These are phyloP conservation scores for Heliocidaris tuberculata DNA, from an alignment of 35 echinoderm and acorn worm genomes.

Conservation along the genomic window DNA sequence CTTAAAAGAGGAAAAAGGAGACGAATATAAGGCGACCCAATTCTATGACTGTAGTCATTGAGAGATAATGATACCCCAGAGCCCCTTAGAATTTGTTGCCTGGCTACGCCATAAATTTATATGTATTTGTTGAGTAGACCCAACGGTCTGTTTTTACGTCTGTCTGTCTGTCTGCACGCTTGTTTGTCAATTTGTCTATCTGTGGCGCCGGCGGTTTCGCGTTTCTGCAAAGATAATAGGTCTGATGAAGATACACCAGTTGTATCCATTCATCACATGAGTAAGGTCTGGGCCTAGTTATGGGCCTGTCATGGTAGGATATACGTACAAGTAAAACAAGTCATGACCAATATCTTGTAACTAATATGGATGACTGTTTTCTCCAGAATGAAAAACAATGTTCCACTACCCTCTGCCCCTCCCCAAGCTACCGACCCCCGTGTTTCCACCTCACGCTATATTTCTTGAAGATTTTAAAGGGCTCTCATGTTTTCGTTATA, in stretches of 20 bases:
- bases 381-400: background rate
- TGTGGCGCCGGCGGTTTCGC: background rate
- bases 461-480: background rate
- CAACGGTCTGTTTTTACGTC: background rate
- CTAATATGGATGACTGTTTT: constrained; percentile 2
- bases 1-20: background rate
- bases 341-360: background rate
- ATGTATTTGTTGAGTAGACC: background rate
- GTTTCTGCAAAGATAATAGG: background rate
- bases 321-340: background rate
- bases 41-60: background rate
- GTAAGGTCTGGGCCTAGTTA: background rate
- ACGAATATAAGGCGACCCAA: background rate
- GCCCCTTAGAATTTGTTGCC: background rate
- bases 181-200: constrained; percentile 4
- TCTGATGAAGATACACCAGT: background rate
- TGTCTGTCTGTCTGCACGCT: background rate
- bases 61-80: background rate
- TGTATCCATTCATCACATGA: background rate
- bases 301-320: background rate
- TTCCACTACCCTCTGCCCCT: background rate
- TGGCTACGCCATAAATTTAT: constrained; percentile 6
- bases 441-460: background rate
- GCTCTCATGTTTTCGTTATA: background rate
- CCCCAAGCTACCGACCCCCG: background rate